Base-by-base conservation (phyloP, 2,113 vertebrate genomes). In the Gavialis gangeticus region DNA sequence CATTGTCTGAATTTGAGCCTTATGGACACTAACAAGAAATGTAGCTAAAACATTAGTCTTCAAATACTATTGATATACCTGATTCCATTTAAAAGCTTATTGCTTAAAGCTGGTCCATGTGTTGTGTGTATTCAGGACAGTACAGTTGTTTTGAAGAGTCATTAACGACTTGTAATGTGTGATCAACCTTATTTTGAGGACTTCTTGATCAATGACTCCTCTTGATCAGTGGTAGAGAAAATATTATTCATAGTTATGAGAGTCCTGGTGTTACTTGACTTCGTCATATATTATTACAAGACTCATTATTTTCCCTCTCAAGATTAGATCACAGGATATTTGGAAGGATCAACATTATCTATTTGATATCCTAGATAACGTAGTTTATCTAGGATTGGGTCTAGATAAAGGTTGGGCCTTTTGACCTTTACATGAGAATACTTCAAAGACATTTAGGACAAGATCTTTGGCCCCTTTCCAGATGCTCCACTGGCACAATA, bases 51-150 rank as follows among this genome's bases (percentile, higher is more conserved):
- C 80, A 90, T 89, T 66, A 85, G 81, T 88, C 79, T 90, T 24
- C 73, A 75, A 15, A 0, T 22, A 37, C 16, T 86, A 69, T 59
- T 92, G 60, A 81, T 93, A 83, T 87, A 84, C 30, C 27, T 4
- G 1, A 60, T 79, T 79, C 56, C 69, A 92, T 84, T 56, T 89
- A 75, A 94, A 78, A 93, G 75, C 80, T n/a, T 46, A 71, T 82
- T 90, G 2, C 0, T 78, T 75, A 82, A 60, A 83, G 69, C 83
- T 91, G 63, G 28, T 88, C 88, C 56, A 16, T 79, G 54, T 63
- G 71, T 34, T 0, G 0, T 59, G 78, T 75, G 78, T 69, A 66
- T 0, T 81, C 73, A 85, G 77, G 88, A 64, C 46, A 75, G 30
- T 75, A 80, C 5, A 5, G 13, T 63, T 60, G 73, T 71, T 75